Evolutionary conservation across 2,797 vertebrate species (phyloP), one percentile per base, ranked within the genome.

Genomic region (Apogon talboti): DNA sequence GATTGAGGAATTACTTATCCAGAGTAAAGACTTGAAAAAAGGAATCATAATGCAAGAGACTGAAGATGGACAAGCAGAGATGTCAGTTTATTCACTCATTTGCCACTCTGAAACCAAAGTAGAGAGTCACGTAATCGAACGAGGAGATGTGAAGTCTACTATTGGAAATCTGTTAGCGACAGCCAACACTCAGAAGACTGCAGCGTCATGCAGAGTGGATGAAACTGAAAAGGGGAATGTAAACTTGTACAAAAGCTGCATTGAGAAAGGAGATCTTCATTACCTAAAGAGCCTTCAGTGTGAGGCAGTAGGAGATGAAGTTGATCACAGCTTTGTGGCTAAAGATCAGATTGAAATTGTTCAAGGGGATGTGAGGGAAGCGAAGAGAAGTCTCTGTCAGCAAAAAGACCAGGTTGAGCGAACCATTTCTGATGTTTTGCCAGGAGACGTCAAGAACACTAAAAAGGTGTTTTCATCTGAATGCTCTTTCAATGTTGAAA

Each of bases 31-130:
- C 54, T 30, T 91, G n/a, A 96, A 94, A 87, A 96, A 93, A 10
- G 97, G 97, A 53, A 92, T 98, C 52, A 75, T 98, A 66, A 94
- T 98, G 87, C 96, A 98, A 79, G 96, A 98, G 80, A 93, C 93
- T 5, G 91, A 84, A n/a, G 92, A 54, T 0, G 96, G 94, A 50
- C 91, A 94, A 33, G 90, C 94, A 11, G 92, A 95, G 37, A 93
- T 98, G 89, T 94, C 92, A 0, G 91, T 97, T 58, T 98, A 96
- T 84, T 95, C 94, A 2, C 90, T 98, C 7, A 81, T 92, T 24
- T 87, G 87, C 70, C 83, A 81, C 33, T 57, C 24, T 41, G 83
- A 89, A 79, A 74, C 42, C 16, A 91, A 85, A 87, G 75, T 65
- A 0, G 81, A 81, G 44, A 78, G 83, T 71, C 82, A 90, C 10